Percentiles rank a stretch among this genome's conserved stretches.
Conservation (phyloP, 2,113 vertebrate genomes). For the Theristicus caerulescens region DNA sequence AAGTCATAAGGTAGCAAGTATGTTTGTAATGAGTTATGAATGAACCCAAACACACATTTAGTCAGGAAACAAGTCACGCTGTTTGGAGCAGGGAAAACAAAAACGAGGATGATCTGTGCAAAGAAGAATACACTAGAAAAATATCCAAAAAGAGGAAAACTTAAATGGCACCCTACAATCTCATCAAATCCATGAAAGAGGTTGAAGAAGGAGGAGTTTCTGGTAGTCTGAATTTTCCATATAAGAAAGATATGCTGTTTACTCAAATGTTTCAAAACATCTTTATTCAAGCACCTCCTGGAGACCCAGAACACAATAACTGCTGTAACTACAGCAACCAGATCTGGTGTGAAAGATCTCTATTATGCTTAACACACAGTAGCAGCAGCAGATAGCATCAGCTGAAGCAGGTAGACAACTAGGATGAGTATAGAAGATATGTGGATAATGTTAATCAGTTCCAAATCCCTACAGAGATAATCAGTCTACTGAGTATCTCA, state of each 20-base stretch:
- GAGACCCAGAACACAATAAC: slow-evolving; percentile 43
- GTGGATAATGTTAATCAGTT: slow-evolving; percentile 29
- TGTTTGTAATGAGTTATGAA: background rate
- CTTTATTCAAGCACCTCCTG: background rate
- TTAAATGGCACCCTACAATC: background rate
- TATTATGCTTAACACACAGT: background rate
- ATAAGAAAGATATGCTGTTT: background rate
- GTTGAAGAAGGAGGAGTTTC: background rate
- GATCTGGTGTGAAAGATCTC: slow-evolving; percentile 15
- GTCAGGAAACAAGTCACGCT: background rate
- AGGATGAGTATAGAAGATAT: background rate
- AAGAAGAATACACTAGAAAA: background rate
- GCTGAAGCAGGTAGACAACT: slow-evolving; percentile 2
- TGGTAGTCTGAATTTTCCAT: background rate
- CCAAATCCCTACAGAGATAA: slow-evolving; percentile 34
- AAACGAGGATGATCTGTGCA: background rate
- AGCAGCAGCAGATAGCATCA: slow-evolving; percentile 7
- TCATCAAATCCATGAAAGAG: background rate
- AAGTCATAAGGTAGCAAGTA: background rate
- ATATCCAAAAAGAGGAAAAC: background rate
- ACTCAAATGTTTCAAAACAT: slow-evolving; percentile 14
- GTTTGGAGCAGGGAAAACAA: background rate
- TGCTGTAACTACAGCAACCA: slow-evolving; percentile 62
- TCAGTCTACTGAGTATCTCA: background rate
- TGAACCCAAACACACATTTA: background rate